phyloP scores from a whole-genome alignment of 2,113 vertebrate species.

The Plecotus auritus region DNA sequence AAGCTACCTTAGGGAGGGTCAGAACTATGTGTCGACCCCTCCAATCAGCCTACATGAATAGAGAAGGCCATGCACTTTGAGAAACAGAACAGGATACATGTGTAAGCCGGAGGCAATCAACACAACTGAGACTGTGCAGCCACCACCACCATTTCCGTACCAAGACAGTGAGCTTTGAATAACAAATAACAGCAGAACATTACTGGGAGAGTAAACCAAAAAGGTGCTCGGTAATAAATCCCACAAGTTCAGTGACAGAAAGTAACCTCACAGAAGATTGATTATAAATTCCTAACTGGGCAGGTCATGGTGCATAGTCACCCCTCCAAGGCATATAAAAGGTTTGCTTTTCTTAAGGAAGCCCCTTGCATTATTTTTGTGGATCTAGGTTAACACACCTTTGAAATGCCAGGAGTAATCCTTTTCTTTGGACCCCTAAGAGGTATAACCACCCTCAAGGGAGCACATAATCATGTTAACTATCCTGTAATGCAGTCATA shows the following conservation, averaged over 20 bases:
- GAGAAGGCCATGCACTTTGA: background rate
- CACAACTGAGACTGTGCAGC: background rate
- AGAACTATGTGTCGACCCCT: background rate
- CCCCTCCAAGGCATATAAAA: background rate
- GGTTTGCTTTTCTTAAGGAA: background rate
- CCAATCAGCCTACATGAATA: fast-evolving
- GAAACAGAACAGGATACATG: background rate
- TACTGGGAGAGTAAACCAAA: background rate
- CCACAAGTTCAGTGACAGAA: background rate
- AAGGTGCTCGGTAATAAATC: background rate
- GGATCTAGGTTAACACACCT: background rate
- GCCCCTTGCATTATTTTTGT: background rate
- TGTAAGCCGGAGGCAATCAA: background rate
- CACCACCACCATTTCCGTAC: background rate
- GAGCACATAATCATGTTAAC: background rate
- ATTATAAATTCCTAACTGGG: background rate
- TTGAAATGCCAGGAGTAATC: background rate
- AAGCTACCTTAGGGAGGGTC: background rate
- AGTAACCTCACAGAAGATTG: too few species aligned
- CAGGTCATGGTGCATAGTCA: background rate
- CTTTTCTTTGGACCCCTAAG: background rate
- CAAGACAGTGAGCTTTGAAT: background rate
- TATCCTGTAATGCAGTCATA: background rate
- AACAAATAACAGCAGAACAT: background rate
- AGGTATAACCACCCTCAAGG: background rate